Conservation (phyloP, 2,888 invertebrate genomes). For the Orthosia gracilis region DNA sequence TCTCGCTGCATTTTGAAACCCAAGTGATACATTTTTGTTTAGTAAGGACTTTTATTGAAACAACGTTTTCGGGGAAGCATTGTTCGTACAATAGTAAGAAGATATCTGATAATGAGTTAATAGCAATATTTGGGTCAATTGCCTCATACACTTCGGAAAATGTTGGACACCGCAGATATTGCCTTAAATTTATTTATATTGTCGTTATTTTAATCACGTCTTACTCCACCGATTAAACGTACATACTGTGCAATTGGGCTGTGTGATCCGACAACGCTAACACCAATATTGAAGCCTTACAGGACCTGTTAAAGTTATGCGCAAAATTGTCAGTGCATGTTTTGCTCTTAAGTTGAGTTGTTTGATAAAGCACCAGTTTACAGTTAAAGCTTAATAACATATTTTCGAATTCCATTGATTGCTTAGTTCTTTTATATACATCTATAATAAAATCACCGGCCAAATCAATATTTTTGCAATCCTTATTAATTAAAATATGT, state of each 20-base stretch:
- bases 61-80: background rate
- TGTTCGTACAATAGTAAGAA: background rate
- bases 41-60: background rate
- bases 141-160: background rate
- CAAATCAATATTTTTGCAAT: background rate
- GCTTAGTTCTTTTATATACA: background rate
- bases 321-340: slow-evolving; percentile 9
- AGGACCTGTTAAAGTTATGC: background rate
- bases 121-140: background rate
- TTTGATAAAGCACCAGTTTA: no score
- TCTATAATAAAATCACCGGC: background rate
- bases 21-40: background rate
- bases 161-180: background rate
- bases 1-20: no score
- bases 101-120: background rate
- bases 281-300: background rate
- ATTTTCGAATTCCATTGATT: slow-evolving; percentile 6
- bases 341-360: background rate
- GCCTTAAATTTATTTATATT: background rate
- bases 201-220: background rate
- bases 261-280: slow-evolving; percentile 6
- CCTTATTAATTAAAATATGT: background rate
- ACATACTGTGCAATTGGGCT: background rate
- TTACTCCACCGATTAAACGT: background rate
- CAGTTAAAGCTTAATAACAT: background rate